Conservation (phyloP, 2,113 vertebrate species). For the Elanus axillaris region DNA sequence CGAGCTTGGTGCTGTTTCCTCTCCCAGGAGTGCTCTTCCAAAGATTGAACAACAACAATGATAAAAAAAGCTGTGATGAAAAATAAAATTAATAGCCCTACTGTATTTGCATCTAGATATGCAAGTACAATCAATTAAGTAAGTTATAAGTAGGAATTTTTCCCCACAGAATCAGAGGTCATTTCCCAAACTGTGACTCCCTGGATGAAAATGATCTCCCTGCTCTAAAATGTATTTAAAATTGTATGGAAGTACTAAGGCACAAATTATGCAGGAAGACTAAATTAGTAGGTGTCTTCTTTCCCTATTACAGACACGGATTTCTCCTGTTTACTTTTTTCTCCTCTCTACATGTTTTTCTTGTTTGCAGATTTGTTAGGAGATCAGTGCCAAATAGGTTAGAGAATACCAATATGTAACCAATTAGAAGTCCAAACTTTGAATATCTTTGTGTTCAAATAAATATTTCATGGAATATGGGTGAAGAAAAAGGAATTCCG, state of each 20-base stretch:
- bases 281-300: not conserved
- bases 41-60: not conserved
- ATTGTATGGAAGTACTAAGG: not conserved
- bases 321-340: not conserved
- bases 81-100: not conserved
- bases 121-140: not conserved
- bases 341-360: not conserved
- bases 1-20: not conserved
- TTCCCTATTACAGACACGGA: not conserved
- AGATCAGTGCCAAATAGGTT: not conserved
- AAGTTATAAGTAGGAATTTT: not conserved
- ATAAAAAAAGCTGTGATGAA: not conserved
- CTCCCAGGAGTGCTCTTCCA: not conserved
- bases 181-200: not conserved
- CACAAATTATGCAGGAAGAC: not conserved
- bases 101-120: not conserved
- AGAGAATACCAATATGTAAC: not conserved
- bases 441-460: not conserved
- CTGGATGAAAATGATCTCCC: not conserved
- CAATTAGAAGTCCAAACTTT: not conserved
- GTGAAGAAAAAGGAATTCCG: not conserved
- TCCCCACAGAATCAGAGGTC: not conserved
- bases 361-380: not conserved
- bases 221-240: not conserved
- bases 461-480: not conserved